Base-by-base conservation (phyloP, 1,140 invertebrate species). In the Rhyacophila brunnea region DNA sequence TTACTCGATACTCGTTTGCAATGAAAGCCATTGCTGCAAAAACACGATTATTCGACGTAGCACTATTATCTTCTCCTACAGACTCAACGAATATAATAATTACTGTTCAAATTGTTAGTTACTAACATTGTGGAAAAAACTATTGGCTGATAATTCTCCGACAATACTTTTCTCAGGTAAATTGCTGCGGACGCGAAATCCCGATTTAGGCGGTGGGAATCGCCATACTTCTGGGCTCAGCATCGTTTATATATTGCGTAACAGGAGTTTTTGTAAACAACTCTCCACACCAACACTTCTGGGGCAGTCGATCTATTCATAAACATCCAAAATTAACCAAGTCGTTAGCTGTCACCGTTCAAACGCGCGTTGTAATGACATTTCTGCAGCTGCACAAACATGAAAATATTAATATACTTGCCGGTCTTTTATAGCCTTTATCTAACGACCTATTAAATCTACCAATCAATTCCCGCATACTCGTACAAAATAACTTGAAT, bases 181-280 rank as follows among this genome's bases (percentile, higher is more conserved):
- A 20, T 19, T 47, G 45, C 11, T 38, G 9, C 44, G 23, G 10
- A 47, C 45, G n/a, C 43, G 28, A n/a, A 15, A 38, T 28, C 44
- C 44, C 34, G 53, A 56, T 28, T 56, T 56, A 15, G 53, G 53
- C 45, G 53, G 44, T 13, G 43, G 53, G 20, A 56, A 56, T 23
- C 46, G 53, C 53, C 53, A 56, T 38, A 56, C 53, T 28, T 56
- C 53, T 17, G 53, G 53, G 23, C 53, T 47, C 15, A 56, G 19
- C 53, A 56, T 56, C 14, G 20, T 45, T 56, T 47, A 13, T 38
- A 23, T 56, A 56, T 56, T 56, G 45, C 53, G 53, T 17, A 56
- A 56, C 44, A 56, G 34, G 44, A 56, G 20, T 47, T 36, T n/a
- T 14, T 34, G 53, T 40, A 47, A 56, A 56, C 34, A 28, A 45